These are phyloP conservation scores for Pygathrix nemaeus DNA, from an alignment of 2,113 vertebrate species.

Conservation along the genomic window DNA sequence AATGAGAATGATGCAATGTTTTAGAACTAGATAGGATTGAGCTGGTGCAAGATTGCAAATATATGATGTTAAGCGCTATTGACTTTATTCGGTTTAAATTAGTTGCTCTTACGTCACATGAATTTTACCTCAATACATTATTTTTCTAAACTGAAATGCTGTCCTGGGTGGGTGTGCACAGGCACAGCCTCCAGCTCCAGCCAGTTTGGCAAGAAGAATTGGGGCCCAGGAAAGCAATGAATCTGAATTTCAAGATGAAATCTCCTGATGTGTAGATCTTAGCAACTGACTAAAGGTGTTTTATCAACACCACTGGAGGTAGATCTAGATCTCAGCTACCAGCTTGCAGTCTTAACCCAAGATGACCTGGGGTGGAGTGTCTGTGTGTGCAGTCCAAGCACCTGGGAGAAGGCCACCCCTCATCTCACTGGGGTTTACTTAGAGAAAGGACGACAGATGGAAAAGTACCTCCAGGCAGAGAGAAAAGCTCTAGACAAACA, in stretches of 20 bases:
- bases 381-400: not conserved
- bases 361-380: not conserved
- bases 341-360: not conserved
- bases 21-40: not conserved
- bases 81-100: no score
- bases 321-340: fast-evolving
- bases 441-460: not conserved
- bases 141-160: not conserved
- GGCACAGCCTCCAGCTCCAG: not conserved
- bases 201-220: not conserved
- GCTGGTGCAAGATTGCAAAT: fast-evolving
- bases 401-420: not conserved
- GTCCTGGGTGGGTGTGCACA: fast-evolving
- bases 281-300: not conserved
- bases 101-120: no score
- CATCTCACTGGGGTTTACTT: not conserved
- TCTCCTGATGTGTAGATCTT: fast-evolving
- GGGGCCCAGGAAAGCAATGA: fast-evolving
- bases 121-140: not conserved
- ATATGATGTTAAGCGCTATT: fast-evolving
- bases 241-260: not conserved
- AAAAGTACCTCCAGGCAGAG: not conserved
- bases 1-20: fast-evolving
- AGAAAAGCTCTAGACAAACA: not conserved
- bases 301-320: fast-evolving